Evolutionary conservation across 2,888 invertebrate genomes (phyloP).

Genomic region (Harpalus rubripes): DNA sequence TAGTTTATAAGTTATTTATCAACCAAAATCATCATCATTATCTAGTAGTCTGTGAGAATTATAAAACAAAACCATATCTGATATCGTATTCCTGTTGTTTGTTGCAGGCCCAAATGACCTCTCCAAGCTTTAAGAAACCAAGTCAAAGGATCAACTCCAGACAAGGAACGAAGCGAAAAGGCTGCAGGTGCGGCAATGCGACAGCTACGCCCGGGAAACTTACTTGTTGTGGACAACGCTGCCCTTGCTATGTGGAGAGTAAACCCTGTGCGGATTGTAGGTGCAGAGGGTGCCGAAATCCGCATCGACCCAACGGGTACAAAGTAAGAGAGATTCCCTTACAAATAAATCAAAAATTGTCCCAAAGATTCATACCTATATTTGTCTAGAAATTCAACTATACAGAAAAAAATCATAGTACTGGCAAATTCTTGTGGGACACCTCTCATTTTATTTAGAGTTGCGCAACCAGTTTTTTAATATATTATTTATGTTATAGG

Average conservation of each 20-base stretch:
- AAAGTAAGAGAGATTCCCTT: conserved; percentile 79
- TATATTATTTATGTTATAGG: conserved; percentile 76
- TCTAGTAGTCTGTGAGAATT: no score
- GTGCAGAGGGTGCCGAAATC: conserved; percentile 95
- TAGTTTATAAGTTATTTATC: no score
- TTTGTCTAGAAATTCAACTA: no score
- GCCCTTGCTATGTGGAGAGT: conserved; percentile 95
- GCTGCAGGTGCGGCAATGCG: conserved; percentile 95
- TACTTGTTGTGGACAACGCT: conserved; percentile 95
- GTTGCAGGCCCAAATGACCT: conserved; percentile 72
- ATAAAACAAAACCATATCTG: no score
- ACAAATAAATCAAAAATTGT: background rate
- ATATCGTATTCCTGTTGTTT: conserved; percentile 49
- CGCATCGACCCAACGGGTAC: conserved; percentile 89
- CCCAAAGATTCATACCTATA: no score
- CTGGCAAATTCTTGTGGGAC: no score
- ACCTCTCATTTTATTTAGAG: no score
- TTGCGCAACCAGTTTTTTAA: no score
- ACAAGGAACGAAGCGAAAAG: conserved; percentile 79
- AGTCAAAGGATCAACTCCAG: conserved; percentile 75
- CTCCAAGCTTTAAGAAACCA: conserved; percentile 78
- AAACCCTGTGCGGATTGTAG: conserved; percentile 94
- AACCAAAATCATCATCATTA: no score
- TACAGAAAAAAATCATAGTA: no score
- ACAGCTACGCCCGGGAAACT: conserved; percentile 93